Conservation (phyloP, 2,797 vertebrate species). For the Megaceryle alcyon region DNA sequence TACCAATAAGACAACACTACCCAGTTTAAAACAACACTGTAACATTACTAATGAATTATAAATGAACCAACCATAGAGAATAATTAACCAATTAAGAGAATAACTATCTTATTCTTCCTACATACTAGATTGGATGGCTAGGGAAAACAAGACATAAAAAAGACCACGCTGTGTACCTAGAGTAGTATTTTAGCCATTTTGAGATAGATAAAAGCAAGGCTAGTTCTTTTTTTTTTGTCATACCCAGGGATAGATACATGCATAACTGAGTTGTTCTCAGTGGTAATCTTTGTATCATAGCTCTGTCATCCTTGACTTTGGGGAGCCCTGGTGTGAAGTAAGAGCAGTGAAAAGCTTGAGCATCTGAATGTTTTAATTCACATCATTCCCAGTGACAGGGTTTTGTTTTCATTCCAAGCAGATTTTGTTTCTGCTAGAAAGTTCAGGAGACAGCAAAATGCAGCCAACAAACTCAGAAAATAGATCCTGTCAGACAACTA, state of each 20-base stretch:
- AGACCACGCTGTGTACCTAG: not conserved
- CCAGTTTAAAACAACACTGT: not conserved
- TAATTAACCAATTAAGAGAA: not conserved
- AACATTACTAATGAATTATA: not conserved
- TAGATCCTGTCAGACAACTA: constrained; percentile 41
- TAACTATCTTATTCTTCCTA: not conserved
- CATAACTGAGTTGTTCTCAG: not conserved
- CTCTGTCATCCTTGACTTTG: not conserved
- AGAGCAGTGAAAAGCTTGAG: not conserved
- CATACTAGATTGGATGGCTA: not conserved
- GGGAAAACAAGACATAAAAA: not conserved
- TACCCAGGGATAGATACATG: not conserved
- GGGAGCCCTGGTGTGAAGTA: not conserved
- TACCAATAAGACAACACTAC: not conserved
- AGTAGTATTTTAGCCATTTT: not conserved
- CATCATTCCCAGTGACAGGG: not conserved
- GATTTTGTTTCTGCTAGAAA: constrained; percentile 27
- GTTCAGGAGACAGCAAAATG: constrained; percentile 1
- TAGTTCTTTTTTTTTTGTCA: not conserved
- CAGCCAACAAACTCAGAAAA: constrained; percentile 21
- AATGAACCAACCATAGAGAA: not conserved
- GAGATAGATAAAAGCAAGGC: not conserved
- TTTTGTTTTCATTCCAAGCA: constrained; percentile 23
- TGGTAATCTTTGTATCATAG: not conserved
- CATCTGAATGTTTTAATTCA: not conserved